Evolutionary conservation across 2,113 vertebrate species (phyloP).

Genomic region (Melanocharis versteri): DNA sequence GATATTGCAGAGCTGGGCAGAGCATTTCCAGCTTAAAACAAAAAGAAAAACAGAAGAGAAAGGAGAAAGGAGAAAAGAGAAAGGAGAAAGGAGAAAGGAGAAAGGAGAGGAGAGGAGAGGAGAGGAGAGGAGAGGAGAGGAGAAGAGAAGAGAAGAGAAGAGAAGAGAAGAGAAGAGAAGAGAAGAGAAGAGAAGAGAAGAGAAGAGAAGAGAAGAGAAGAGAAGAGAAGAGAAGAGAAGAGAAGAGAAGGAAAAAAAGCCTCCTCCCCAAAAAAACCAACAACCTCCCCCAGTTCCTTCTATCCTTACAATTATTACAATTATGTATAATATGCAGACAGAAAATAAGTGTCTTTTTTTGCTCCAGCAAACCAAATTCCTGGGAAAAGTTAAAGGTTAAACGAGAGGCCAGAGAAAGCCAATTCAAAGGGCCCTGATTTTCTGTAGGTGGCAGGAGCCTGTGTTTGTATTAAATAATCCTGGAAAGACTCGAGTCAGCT

Average conservation of each 20-base stretch:
- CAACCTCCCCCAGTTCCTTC: not conserved
- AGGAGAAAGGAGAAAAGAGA: too few species aligned
- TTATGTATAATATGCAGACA: rapidly evolving
- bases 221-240: too few species aligned
- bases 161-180: not conserved
- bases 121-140: too few species aligned
- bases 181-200: too few species aligned
- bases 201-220: too few species aligned
- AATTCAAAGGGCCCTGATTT: not conserved
- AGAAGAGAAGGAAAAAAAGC: not conserved
- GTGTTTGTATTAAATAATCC: not conserved
- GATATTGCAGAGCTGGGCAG: not conserved
- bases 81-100: too few species aligned
- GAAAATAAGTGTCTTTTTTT: not conserved
- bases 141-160: not conserved
- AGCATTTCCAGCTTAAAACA: not conserved
- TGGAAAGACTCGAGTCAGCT: not conserved
- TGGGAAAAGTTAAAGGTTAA: not conserved
- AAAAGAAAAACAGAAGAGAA: too few species aligned
- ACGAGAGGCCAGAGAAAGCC: not conserved
- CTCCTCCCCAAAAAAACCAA: not conserved
- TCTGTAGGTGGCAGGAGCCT: not conserved
- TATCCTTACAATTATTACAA: not conserved
- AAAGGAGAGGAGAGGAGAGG: too few species aligned
- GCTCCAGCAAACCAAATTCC: not conserved